These are phyloP conservation scores for Sphecodes monilicornis DNA, from an alignment of 2,888 invertebrate genomes.

Conservation along the genomic window DNA sequence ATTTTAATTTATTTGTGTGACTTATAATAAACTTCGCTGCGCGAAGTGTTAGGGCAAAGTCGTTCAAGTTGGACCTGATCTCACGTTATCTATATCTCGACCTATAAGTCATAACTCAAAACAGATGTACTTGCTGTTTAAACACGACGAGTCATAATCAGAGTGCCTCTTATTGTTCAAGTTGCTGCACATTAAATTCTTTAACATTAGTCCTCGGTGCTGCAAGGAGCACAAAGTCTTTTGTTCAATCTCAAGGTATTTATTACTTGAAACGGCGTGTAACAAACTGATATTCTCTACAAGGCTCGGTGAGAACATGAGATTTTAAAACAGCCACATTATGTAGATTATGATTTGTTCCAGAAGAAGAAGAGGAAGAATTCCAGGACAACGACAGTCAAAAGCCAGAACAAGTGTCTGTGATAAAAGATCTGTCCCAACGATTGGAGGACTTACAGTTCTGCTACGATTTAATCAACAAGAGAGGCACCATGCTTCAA, in stretches of 20 bases:
- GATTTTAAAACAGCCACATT: constrained; percentile 21
- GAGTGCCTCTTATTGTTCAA: background rate
- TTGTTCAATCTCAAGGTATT: background rate
- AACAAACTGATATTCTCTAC: background rate
- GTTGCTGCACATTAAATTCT: background rate
- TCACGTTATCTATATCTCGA: constrained; percentile 14
- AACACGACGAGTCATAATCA: constrained; percentile 8
- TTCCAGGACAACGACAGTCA: constrained; percentile 82
- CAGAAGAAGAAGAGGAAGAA: constrained; percentile 85
- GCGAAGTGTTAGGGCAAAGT: background rate
- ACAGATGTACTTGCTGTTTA: background rate
- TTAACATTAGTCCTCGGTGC: background rate
- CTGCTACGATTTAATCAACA: constrained; percentile 95
- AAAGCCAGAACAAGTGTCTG: constrained; percentile 86
- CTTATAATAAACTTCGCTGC: too few relatives aligned
- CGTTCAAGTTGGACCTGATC: background rate
- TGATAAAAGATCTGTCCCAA: constrained; percentile 90
- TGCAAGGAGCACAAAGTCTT: background rate
- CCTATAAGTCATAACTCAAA: constrained; percentile 12
- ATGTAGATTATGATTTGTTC: constrained; percentile 70
- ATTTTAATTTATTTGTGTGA: background rate
- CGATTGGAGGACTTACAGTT: constrained; percentile 96
- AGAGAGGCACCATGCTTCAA: constrained; percentile 94
- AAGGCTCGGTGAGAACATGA: background rate
- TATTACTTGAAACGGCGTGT: background rate